Conservation (phyloP, 1,140 invertebrate species). For the Trichonephila inaurata region DNA sequence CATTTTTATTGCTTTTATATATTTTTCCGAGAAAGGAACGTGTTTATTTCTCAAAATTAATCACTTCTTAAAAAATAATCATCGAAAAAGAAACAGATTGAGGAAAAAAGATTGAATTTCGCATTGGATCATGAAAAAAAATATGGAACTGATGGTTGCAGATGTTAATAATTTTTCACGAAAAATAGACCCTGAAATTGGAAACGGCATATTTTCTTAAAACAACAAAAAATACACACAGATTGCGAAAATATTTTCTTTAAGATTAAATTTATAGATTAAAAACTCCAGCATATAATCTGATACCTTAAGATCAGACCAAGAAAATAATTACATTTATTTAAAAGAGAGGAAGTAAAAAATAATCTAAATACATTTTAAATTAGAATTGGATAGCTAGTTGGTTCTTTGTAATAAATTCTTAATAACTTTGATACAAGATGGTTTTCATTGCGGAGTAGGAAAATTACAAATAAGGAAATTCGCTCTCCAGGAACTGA, state of each 20-base stretch:
- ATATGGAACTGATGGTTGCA: not conserved
- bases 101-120: not conserved
- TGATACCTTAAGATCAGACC: not conserved
- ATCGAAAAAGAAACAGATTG: not conserved
- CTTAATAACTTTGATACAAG: slow-evolving; percentile 10
- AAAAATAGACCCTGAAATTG: not conserved
- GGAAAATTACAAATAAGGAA: not conserved
- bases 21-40: not conserved
- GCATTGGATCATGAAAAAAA: not conserved
- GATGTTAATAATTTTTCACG: not conserved
- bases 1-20: not conserved
- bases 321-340: slow-evolving; percentile 25
- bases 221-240: not conserved
- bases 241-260: not conserved
- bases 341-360: not conserved
- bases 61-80: not conserved
- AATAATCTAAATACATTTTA: slow-evolving; percentile 24
- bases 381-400: slow-evolving; percentile 26
- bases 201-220: not conserved
- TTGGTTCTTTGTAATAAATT: slow-evolving; percentile 2
- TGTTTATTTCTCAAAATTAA: not conserved
- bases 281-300: not conserved
- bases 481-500: not conserved
- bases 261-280: not conserved
- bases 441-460: not conserved